Conservation (phyloP, 1,140 invertebrate species). For the Drosophila sproati region DNA sequence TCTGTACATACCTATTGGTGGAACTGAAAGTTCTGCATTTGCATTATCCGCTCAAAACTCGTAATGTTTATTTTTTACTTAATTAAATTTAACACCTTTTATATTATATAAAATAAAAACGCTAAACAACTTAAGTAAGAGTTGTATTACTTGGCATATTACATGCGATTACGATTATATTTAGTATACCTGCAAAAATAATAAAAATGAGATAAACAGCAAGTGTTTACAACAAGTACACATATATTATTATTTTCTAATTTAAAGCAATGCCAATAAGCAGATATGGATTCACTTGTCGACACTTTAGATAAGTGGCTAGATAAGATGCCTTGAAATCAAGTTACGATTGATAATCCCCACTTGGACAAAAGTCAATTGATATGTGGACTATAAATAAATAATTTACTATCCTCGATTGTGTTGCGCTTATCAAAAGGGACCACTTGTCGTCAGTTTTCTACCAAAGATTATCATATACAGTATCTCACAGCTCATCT, state of each 20-base stretch:
- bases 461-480: conserved; percentile 28
- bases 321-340: conserved; percentile 31
- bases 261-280: background rate
- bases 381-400: conserved; percentile 20
- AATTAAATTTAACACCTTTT: conserved; percentile 40
- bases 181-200: conserved; percentile 23
- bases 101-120: conserved; percentile 12
- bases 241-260: background rate
- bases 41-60: conserved; percentile 4
- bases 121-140: conserved; percentile 3
- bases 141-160: conserved; percentile 15
- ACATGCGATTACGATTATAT: conserved; percentile 13
- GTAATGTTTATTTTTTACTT: conserved; percentile 37
- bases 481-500: no score
- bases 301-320: conserved; percentile 19
- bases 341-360: conserved; percentile 25
- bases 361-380: background rate
- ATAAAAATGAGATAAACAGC: conserved; percentile 1
- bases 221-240: conserved; percentile 11
- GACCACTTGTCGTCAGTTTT: background rate
- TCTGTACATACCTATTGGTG: conserved; percentile 22
- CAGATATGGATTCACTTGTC: conserved; percentile 20
- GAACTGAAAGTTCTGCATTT: conserved; percentile 2
- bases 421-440: conserved; percentile 4
- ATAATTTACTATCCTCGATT: conserved; percentile 23